phyloP scores from a whole-genome alignment of 2,888 invertebrate genomes.

The Chymomyza procnemis region DNA sequence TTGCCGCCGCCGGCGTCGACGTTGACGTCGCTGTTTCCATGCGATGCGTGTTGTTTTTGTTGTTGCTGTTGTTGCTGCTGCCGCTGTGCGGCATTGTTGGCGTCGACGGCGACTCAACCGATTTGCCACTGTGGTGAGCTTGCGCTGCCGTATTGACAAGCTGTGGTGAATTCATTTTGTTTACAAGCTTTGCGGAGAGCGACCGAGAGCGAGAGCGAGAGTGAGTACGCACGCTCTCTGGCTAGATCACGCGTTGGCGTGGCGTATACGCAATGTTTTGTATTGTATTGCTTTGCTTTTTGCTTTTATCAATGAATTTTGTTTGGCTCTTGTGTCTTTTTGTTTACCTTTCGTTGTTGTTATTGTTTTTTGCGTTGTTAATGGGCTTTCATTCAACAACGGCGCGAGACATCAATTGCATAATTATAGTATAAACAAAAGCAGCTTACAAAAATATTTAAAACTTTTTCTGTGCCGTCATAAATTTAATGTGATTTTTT shows the following conservation, averaged over 20 bases:
- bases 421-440: conserved; percentile 38
- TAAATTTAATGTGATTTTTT: conserved; percentile 26
- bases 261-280: conserved; percentile 34
- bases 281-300: conserved; percentile 4
- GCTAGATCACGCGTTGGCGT: background rate
- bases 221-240: conserved; percentile 3
- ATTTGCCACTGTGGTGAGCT: conserved; percentile 14
- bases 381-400: conserved; percentile 28
- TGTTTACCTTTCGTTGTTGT: conserved; percentile 28
- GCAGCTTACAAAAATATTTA: conserved; percentile 1
- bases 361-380: conserved; percentile 22
- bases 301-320: conserved; percentile 54
- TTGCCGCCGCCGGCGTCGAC: conserved; percentile 43
- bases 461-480: conserved; percentile 5
- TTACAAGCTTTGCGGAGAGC: conserved; percentile 28
- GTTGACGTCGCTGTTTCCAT: conserved; percentile 29
- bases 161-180: conserved; percentile 69
- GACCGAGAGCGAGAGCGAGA: conserved; percentile 8
- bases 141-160: conserved; percentile 45
- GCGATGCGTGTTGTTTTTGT: conserved; percentile 25
- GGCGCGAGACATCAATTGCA: conserved; percentile 34
- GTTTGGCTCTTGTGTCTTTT: conserved; percentile 28
- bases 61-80: conserved; percentile 32
- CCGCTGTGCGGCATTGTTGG: conserved; percentile 28
- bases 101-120: conserved; percentile 6